These are phyloP conservation scores for Melinaea marsaeus DNA, from an alignment of 2,888 invertebrate genomes.

Conservation along the genomic window DNA sequence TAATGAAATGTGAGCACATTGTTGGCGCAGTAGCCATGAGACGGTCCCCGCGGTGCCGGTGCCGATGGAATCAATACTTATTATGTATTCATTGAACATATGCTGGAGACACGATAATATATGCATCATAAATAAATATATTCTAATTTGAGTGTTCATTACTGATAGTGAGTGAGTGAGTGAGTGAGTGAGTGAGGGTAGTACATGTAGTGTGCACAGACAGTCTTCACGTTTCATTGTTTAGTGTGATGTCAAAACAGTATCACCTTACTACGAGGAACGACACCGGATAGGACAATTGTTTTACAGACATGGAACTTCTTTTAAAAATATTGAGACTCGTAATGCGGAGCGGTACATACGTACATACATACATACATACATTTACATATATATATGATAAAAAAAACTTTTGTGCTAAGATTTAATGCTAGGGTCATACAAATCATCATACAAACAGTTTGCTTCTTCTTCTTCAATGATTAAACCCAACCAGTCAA, in stretches of 20 bases:
- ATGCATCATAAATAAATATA: neutral
- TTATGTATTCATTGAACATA: conserved; percentile 1
- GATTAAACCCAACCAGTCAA: too few relatives aligned
- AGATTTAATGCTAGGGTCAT: too few relatives aligned
- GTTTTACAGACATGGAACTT: neutral
- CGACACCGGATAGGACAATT: conserved; percentile 9
- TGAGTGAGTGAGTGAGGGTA: too few relatives aligned
- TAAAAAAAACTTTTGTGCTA: too few relatives aligned
- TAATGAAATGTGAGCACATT: neutral
- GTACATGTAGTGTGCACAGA: neutral
- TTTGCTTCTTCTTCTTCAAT: too few relatives aligned
- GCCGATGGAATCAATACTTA: neutral
- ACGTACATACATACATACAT: too few relatives aligned
- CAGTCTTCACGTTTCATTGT: neutral
- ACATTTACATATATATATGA: too few relatives aligned
- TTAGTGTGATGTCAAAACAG: neutral
- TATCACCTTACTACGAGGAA: conserved; percentile 26
- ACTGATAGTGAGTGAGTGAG: neutral
- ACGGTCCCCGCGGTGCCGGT: neutral
- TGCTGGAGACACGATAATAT: conserved; percentile 1
- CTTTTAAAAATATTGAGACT: neutral
- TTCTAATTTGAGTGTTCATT: neutral
- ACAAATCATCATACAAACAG: too few relatives aligned
- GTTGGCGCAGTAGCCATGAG: neutral
- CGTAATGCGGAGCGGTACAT: too few relatives aligned